phyloP scores from a whole-genome alignment of 2,888 invertebrate species.

The Candidula unifasciata region DNA sequence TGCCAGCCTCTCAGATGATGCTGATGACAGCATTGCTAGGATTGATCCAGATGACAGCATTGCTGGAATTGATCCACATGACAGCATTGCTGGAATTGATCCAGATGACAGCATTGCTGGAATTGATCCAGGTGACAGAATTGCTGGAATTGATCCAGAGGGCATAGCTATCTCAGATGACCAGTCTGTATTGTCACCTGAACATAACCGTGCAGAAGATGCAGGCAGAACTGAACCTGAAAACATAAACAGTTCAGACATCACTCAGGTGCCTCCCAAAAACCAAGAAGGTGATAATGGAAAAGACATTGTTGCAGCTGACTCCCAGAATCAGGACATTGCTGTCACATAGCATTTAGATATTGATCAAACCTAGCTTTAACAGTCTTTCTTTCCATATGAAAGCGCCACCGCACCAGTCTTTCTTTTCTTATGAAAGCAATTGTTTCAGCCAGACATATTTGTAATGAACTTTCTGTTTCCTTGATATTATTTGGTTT shows the following conservation, averaged over 20 bases:
- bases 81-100: neutral
- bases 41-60: no score
- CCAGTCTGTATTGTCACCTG: no score
- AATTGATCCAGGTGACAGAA: neutral
- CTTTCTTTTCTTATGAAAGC: neutral
- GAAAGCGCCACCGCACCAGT: neutral
- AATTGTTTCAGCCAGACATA: no score
- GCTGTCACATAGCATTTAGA: constrained; percentile 1
- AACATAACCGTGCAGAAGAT: neutral
- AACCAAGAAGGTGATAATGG: neutral
- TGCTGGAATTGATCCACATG: neutral
- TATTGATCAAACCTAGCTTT: neutral
- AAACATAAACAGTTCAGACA: neutral
- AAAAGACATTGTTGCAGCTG: neutral
- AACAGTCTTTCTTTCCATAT: neutral
- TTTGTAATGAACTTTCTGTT: neutral
- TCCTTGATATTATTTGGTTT: neutral
- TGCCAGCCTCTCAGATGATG: neutral
- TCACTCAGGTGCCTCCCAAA: neutral
- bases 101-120: neutral
- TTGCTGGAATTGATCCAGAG: neutral
- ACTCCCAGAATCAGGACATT: neutral
- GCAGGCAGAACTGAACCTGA: neutral
- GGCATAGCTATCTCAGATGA: neutral
- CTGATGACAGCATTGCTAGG: no score